phyloP scores from a whole-genome alignment of 2,113 vertebrate species.

The Chroicocephalus ridibundus region DNA sequence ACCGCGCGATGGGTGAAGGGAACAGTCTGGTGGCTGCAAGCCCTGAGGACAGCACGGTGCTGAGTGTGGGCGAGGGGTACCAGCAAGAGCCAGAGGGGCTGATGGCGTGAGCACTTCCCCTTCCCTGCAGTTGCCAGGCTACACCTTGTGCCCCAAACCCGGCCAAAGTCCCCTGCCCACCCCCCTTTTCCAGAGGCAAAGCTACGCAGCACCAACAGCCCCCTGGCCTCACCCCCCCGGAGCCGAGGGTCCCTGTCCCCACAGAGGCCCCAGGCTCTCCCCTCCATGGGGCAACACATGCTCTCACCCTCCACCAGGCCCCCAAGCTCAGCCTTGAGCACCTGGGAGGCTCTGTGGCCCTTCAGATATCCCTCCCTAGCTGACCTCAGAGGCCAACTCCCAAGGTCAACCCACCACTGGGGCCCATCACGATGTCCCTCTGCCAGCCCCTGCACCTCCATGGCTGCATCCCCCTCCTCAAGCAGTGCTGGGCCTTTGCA shows the following conservation, averaged over 20 bases:
- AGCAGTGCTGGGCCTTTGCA: neutral
- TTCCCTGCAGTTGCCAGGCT: neutral
- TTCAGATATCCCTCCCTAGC: neutral
- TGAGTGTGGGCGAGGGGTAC: neutral
- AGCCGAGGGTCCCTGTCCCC: neutral
- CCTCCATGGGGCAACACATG: neutral
- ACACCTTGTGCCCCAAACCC: neutral
- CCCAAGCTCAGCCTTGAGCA: neutral
- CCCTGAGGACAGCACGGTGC: neutral
- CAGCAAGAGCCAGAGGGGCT: neutral
- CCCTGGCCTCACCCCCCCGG: neutral
- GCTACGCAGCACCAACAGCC: neutral
- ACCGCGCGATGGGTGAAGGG: neutral
- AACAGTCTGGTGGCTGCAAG: neutral
- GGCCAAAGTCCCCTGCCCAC: neutral
- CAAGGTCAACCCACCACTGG: neutral
- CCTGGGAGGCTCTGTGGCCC: neutral
- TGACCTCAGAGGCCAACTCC: too few species aligned
- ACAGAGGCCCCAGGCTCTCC: neutral
- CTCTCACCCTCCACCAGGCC: accelerated
- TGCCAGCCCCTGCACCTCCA: neutral
- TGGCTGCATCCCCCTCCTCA: neutral
- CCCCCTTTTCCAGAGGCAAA: neutral
- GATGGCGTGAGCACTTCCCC: neutral
- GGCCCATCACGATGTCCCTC: accelerated